These are phyloP conservation scores for Cinara cedri DNA, from an alignment of 2,888 invertebrate species.

Conservation along the genomic window DNA sequence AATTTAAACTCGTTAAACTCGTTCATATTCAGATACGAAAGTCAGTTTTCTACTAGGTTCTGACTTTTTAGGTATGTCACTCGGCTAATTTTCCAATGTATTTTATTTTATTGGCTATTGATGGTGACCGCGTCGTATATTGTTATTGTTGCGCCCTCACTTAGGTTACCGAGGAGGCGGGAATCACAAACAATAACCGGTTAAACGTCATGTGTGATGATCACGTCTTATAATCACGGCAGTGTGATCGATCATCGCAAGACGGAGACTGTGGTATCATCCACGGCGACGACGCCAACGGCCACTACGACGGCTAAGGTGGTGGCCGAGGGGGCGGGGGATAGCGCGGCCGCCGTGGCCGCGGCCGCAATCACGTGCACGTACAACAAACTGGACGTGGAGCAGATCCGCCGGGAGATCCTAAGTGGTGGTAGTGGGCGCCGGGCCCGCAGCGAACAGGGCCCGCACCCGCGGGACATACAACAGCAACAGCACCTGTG, in stretches of 20 bases:
- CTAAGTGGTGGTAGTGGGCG: constrained; percentile 67
- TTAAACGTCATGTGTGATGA: neutral
- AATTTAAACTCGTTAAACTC: no score
- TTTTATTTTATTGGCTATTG: no score
- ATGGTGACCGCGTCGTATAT: no score
- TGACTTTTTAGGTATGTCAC: neutral
- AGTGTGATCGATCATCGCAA: neutral
- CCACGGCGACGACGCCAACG: constrained; percentile 59
- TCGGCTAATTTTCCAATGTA: neutral
- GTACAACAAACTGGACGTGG: constrained; percentile 60
- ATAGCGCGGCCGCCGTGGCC: constrained; percentile 63
- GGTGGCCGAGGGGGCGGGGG: constrained; percentile 62
- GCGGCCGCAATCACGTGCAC: constrained; percentile 59
- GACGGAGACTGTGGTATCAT: neutral
- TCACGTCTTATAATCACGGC: neutral
- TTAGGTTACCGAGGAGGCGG: no score
- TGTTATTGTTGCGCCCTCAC: neutral
- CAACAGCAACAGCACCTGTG: constrained; percentile 69
- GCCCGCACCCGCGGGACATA: constrained; percentile 68
- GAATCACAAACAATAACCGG: neutral
- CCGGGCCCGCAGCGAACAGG: constrained; percentile 74
- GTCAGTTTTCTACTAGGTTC: no score
- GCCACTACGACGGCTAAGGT: neutral
- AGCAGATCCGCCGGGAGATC: constrained; percentile 64
- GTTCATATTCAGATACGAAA: no score